phyloP scores from a whole-genome alignment of 2,888 invertebrate species.

The Chaetoderma sp. region DNA sequence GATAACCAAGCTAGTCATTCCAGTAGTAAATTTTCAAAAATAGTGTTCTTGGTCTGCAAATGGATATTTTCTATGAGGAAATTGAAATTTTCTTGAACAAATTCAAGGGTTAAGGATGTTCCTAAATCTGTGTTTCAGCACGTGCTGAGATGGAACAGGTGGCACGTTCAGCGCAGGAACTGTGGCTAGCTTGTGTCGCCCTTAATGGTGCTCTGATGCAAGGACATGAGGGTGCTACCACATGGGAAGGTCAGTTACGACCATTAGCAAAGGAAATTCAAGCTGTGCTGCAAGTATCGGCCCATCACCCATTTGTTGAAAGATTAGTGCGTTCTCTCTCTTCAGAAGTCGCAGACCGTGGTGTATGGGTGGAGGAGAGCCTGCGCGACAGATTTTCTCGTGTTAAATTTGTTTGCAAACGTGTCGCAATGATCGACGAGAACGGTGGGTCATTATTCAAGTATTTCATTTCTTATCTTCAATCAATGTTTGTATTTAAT shows the following conservation, averaged over 20 bases:
- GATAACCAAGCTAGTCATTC: too few relatives aligned
- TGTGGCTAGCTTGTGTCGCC: slow-evolving; percentile 95
- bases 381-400: slow-evolving; percentile 83
- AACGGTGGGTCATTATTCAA: slow-evolving; percentile 81
- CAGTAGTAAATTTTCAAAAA: too few relatives aligned
- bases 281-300: slow-evolving; percentile 55
- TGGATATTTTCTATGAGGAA: too few relatives aligned
- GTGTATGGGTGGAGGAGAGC: slow-evolving; percentile 89
- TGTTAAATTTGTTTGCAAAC: slow-evolving; percentile 78
- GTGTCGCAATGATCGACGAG: slow-evolving; percentile 88
- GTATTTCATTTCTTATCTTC: slow-evolving; percentile 88
- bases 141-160: slow-evolving; percentile 69
- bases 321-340: slow-evolving; percentile 85
- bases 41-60: too few relatives aligned
- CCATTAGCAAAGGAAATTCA: slow-evolving; percentile 59
- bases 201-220: slow-evolving; percentile 81
- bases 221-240: slow-evolving; percentile 70
- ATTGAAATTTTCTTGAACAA: too few relatives aligned
- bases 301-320: slow-evolving; percentile 81
- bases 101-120: too few relatives aligned
- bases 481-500: slow-evolving; percentile 79
- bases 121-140: slow-evolving; percentile 58
- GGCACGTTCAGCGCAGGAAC: slow-evolving; percentile 78
- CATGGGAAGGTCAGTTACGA: slow-evolving; percentile 51
- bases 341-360: slow-evolving; percentile 80